phyloP scores from a whole-genome alignment of 1,140 invertebrate species.

The Lucilia cuprina region DNA sequence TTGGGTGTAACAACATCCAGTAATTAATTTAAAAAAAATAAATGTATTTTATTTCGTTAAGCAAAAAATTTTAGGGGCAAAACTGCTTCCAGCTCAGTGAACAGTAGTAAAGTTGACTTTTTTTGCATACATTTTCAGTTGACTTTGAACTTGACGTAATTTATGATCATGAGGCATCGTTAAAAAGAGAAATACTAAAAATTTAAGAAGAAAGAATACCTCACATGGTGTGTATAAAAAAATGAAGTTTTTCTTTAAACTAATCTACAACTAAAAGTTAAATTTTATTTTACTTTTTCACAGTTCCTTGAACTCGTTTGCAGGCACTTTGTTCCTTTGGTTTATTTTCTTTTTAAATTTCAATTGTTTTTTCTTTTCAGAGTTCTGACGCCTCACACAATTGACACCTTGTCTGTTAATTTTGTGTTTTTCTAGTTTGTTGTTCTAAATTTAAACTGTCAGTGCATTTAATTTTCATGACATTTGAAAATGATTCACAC shows the following conservation, averaged over 20 bases:
- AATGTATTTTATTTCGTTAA: no score
- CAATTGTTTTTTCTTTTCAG: background rate
- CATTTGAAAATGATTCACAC: background rate
- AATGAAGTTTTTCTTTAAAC: background rate
- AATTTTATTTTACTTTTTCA: background rate
- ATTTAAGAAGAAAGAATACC: background rate
- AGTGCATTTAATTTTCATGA: background rate
- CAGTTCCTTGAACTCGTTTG: background rate
- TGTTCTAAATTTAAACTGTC: background rate
- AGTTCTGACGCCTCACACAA: background rate
- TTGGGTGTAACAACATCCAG: background rate
- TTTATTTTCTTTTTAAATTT: background rate
- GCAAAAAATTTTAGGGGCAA: background rate
- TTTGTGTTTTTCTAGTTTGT: background rate
- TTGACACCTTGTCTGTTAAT: conserved; percentile 6
- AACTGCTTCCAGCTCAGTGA: background rate
- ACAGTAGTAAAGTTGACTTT: background rate
- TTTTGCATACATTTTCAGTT: background rate
- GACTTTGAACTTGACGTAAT: conserved; percentile 17
- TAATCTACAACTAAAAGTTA: background rate
- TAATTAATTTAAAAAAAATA: background rate
- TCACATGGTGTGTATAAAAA: background rate
- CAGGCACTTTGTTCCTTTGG: background rate
- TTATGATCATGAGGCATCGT: conserved; percentile 10
- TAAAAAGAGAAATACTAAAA: background rate